Evolutionary conservation across 2,888 invertebrate species (phyloP).

Genomic region (Anthophora plumipes): DNA sequence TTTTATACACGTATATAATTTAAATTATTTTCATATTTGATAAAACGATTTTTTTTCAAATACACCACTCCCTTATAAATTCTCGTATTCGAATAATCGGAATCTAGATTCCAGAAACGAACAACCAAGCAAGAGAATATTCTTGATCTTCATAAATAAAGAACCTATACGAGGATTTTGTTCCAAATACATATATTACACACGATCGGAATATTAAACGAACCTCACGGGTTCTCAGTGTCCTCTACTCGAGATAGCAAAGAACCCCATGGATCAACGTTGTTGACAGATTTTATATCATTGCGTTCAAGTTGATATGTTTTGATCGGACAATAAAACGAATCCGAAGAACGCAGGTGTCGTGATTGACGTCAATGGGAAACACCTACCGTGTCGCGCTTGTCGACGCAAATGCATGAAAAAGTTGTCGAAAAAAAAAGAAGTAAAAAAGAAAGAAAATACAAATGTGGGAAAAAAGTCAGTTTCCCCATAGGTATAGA

Average conservation of each 20-base stretch:
- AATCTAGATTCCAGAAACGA: too few species aligned
- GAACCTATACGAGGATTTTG: too few species aligned
- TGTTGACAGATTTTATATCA: conserved; percentile 28
- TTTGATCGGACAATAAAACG: conserved; percentile 35
- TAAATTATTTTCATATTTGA: too few species aligned
- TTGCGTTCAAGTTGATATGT: conserved; percentile 24
- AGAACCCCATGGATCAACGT: neutral
- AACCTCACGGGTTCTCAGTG: neutral
- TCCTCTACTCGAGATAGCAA: conserved; percentile 12
- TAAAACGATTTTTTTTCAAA: too few species aligned
- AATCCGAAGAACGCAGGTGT: conserved; percentile 4
- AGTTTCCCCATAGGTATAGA: conserved; percentile 21
- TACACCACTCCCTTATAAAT: too few species aligned
- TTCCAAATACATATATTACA: too few species aligned
- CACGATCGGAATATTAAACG: neutral
- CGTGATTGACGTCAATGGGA: conserved; percentile 48
- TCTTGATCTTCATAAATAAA: too few species aligned
- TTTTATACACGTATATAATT: too few species aligned
- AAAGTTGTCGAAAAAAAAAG: conserved; percentile 32
- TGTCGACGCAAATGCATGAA: conserved; percentile 25
- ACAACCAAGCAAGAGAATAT: too few species aligned
- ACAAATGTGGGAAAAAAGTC: neutral
- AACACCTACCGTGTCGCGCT: conserved; percentile 6
- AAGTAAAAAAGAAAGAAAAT: conserved; percentile 12
- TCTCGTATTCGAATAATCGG: too few species aligned